These are phyloP conservation scores for Xyliphius kryptos DNA, from an alignment of 2,113 vertebrate genomes.

Conservation along the genomic window DNA sequence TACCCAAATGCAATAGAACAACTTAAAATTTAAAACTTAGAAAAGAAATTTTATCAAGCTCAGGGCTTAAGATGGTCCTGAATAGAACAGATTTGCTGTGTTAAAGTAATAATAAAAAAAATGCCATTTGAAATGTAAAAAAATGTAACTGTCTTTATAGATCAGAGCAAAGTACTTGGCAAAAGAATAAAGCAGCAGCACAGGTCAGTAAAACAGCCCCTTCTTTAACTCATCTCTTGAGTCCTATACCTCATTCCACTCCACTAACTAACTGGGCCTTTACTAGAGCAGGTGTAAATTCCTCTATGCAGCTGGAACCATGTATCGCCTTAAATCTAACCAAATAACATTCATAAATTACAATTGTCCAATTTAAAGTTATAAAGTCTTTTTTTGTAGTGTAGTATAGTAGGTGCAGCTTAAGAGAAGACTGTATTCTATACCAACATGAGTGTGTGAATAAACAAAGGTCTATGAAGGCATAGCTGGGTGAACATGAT, in stretches of 20 bases:
- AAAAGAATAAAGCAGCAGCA: slow-evolving; percentile 14
- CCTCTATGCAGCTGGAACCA: slow-evolving; percentile 15
- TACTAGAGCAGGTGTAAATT: slow-evolving; percentile 46
- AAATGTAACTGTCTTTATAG: slow-evolving; percentile 14
- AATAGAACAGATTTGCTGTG: too few relatives aligned
- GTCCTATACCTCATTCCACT: not conserved
- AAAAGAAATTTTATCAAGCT: too few relatives aligned
- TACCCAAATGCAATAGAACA: too few relatives aligned
- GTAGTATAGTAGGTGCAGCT: too few relatives aligned
- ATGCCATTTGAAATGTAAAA: not conserved
- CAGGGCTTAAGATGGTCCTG: too few relatives aligned
- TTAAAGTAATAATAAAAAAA: not conserved
- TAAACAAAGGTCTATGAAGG: too few relatives aligned
- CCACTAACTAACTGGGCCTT: slow-evolving; percentile 19
- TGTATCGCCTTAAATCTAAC: not conserved
- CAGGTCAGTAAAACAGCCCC: slow-evolving; percentile 24
- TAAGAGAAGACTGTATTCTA: too few relatives aligned
- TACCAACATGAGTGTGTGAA: too few relatives aligned
- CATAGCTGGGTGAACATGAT: too few relatives aligned
- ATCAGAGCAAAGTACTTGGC: slow-evolving; percentile 11
- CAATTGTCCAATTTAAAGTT: too few relatives aligned
- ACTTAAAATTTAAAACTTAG: too few relatives aligned
- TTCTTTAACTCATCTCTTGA: slow-evolving; percentile 5
- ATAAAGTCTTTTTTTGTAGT: too few relatives aligned
- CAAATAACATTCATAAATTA: not conserved